phyloP scores from a whole-genome alignment of 2,888 invertebrate genomes.

The Sclerodermus sp. region DNA sequence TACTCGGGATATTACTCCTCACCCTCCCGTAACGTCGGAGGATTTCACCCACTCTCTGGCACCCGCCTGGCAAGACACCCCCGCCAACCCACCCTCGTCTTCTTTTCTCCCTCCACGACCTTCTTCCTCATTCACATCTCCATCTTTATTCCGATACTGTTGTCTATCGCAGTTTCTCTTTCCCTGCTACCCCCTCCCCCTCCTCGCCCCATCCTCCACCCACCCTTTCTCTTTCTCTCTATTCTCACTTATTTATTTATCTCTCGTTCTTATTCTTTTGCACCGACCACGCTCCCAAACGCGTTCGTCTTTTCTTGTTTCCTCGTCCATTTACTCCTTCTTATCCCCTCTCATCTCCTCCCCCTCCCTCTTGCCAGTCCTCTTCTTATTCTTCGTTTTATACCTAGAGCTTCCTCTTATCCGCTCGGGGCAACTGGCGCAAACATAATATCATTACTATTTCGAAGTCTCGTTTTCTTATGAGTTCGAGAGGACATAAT shows the following conservation, averaged over 20 bases:
- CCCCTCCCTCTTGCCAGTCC: constrained; percentile 2
- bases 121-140: constrained; percentile 13
- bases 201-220: background rate
- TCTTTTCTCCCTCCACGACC: constrained; percentile 13
- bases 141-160: constrained; percentile 12
- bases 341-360: constrained; percentile 2
- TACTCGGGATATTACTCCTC: constrained; percentile 54
- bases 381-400: too few relatives aligned
- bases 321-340: constrained; percentile 6
- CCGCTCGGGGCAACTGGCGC: constrained; percentile 18
- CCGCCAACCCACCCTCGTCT: constrained; percentile 8
- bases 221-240: constrained; percentile 6
- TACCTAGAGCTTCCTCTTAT: constrained; percentile 1
- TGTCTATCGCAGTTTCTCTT: constrained; percentile 3
- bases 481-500: constrained; percentile 48
- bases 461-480: constrained; percentile 52
- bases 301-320: background rate
- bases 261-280: too few relatives aligned
- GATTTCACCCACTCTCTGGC: constrained; percentile 26
- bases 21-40: constrained; percentile 29
- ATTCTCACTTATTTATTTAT: too few relatives aligned
- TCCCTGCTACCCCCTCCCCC: background rate
- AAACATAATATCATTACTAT: constrained; percentile 53
- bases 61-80: constrained; percentile 10
- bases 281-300: too few relatives aligned